These are phyloP conservation scores for Dromius quadrimaculatus DNA, from an alignment of 2,888 invertebrate species.

Conservation along the genomic window DNA sequence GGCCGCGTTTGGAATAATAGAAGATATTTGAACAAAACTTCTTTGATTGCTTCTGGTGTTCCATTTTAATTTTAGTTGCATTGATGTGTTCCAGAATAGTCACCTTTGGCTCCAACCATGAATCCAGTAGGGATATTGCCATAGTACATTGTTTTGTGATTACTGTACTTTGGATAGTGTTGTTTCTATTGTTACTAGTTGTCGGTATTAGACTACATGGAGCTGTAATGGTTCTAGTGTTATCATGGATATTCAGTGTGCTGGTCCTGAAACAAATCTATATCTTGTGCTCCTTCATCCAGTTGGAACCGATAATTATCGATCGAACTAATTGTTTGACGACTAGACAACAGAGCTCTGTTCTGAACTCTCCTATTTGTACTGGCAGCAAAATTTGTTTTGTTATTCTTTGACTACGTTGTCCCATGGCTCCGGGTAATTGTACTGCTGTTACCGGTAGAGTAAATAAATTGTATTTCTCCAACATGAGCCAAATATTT, in stretches of 20 bases:
- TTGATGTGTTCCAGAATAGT: not conserved
- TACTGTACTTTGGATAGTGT: not conserved
- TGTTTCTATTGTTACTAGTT: not conserved
- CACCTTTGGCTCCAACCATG: not conserved
- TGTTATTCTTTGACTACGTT: slow-evolving; percentile 47
- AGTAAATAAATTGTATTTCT: not conserved
- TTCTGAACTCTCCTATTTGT: not conserved
- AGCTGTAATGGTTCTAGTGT: not conserved
- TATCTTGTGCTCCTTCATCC: slow-evolving; percentile 33
- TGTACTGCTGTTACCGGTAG: slow-evolving; percentile 53
- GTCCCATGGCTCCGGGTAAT: slow-evolving; percentile 50
- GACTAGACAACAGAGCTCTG: slow-evolving; percentile 50
- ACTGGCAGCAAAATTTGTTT: slow-evolving; percentile 48
- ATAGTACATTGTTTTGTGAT: not conserved
- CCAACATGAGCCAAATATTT: slow-evolving; percentile 29
- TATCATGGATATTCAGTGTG: not conserved
- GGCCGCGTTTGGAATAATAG: slow-evolving; percentile 54
- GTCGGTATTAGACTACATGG: not conserved
- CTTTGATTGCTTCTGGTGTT: not conserved
- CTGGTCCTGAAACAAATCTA: slow-evolving; percentile 25
- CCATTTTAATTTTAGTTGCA: not conserved
- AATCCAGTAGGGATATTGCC: not conserved
- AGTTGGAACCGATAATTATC: slow-evolving; percentile 54
- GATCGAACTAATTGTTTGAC: slow-evolving; percentile 54
- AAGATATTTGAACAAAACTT: slow-evolving; percentile 40